Evolutionary conservation across 1,140 invertebrate species (phyloP).

Genomic region (Globodera rostochiensis): DNA sequence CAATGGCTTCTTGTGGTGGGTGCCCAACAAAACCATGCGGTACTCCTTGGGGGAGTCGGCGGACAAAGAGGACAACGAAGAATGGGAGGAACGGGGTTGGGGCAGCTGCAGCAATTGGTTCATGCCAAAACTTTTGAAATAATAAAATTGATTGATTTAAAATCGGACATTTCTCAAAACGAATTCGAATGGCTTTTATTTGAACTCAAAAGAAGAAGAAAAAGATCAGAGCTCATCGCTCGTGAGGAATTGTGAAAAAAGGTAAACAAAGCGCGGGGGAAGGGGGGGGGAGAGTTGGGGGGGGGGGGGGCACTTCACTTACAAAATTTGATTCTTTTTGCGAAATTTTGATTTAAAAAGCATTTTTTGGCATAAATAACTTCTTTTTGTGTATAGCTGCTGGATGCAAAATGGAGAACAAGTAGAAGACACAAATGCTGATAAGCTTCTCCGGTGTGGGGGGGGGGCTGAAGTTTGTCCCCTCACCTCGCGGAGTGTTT

Average conservation of each 20-base stretch:
- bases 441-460: no score
- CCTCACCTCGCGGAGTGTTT: no score
- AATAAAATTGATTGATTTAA: not conserved
- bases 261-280: not conserved
- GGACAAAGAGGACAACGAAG: not conserved
- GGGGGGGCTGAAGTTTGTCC: no score
- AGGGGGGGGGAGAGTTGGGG: no score
- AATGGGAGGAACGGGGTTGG: not conserved
- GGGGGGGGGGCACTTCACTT: no score
- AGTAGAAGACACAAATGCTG: no score
- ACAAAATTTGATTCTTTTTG: no score
- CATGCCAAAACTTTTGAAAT: not conserved
- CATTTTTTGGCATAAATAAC: no score
- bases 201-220: not conserved
- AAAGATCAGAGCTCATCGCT: not conserved
- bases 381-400: no score
- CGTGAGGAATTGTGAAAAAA: not conserved
- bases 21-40: conserved; percentile 32
- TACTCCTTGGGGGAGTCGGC: conserved; percentile 28
- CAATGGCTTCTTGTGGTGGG: conserved; percentile 38
- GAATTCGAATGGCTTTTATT: not conserved
- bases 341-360: no score
- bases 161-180: not conserved
- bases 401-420: no score
- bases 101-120: not conserved